Conservation (phyloP, 2,113 vertebrate genomes). For the Parus major region DNA sequence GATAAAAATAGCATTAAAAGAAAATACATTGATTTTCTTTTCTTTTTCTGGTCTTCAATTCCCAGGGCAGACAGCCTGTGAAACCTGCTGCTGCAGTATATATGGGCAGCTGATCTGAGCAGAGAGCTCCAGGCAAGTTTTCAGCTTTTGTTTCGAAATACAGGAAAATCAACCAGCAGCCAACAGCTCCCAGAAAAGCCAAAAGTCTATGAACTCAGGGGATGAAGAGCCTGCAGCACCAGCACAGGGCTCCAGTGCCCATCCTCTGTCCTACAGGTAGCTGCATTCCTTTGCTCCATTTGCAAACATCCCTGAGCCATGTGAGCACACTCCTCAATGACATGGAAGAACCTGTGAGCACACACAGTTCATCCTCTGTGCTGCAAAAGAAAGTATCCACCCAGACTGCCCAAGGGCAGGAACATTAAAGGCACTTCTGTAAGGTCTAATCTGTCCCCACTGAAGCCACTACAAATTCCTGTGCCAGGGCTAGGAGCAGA, state of each 20-base stretch:
- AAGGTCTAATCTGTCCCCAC: not conserved
- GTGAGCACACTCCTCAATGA: not conserved
- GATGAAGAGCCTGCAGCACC: not conserved
- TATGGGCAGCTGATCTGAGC: not conserved
- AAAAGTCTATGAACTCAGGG: fast-evolving
- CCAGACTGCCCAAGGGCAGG: not conserved
- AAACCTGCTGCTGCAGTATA: not conserved
- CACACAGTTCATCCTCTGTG: not conserved
- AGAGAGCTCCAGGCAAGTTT: not conserved
- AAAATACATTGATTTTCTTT: not conserved
- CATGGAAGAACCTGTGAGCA: not conserved
- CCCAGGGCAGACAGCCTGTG: not conserved
- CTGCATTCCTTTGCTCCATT: not conserved
- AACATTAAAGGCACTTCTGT: not conserved
- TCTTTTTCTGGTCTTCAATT: not conserved
- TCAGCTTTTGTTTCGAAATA: not conserved
- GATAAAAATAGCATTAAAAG: not conserved
- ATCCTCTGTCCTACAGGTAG: not conserved
- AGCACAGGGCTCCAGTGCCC: not conserved
- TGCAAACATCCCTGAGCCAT: not conserved
- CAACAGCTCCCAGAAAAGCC: not conserved
- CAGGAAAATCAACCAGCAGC: not conserved
- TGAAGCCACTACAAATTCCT: not conserved
- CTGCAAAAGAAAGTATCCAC: not conserved
- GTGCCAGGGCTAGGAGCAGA: not conserved